Evolutionary conservation across 37 sponge, comb jelly and placozoan species (phyloP).

Genomic region (Oopsacas minuta): DNA sequence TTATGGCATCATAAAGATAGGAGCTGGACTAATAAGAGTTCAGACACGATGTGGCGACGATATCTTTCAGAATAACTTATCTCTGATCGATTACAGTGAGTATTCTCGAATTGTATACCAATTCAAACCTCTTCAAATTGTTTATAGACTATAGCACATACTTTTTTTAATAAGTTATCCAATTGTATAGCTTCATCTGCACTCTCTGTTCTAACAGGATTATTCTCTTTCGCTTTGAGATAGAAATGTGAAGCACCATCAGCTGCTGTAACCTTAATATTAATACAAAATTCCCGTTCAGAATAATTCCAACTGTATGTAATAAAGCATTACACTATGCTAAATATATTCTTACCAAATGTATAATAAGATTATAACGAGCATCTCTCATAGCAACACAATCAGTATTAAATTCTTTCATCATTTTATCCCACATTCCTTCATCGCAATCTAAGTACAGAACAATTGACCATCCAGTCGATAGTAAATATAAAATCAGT

Average conservation of each 20-base stretch:
- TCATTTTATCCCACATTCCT: conserved; percentile 33
- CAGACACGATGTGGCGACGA: too few relatives aligned
- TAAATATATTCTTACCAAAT: conserved; percentile 51
- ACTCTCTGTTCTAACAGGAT: not conserved
- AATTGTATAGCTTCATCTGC: not conserved
- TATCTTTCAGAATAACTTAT: too few relatives aligned
- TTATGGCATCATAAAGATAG: too few relatives aligned
- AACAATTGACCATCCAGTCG: too few relatives aligned
- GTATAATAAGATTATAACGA: conserved; percentile 56
- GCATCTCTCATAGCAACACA: conserved; percentile 38
- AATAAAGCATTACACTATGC: too few relatives aligned
- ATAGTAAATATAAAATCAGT: too few relatives aligned
- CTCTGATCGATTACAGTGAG: too few relatives aligned
- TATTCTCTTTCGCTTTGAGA: conserved; percentile 17
- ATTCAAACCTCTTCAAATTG: too few relatives aligned
- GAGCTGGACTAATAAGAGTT: too few relatives aligned
- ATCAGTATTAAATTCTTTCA: not conserved
- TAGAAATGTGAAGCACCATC: conserved; percentile 59
- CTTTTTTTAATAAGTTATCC: not conserved
- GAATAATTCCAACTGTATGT: not conserved
- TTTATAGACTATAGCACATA: not conserved
- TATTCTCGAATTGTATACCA: too few relatives aligned
- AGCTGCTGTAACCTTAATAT: conserved; percentile 38
- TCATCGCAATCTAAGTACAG: conserved; percentile 29
- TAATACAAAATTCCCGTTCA: not conserved